Conservation (phyloP, 2,113 vertebrate genomes). For the Rhegmatorhina hoffmannsi region DNA sequence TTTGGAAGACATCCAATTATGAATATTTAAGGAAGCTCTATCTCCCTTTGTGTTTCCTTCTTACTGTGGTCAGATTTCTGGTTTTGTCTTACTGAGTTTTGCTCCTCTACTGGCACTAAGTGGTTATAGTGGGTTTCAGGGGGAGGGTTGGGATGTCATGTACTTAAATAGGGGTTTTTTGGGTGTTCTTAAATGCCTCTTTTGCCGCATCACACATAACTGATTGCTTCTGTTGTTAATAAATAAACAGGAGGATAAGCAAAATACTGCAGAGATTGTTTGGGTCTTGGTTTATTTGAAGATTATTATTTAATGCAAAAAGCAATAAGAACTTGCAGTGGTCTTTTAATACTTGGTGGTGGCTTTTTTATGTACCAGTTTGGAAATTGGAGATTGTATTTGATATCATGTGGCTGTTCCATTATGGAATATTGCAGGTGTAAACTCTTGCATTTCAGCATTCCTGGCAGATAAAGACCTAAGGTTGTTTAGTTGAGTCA, state of each 20-base stretch:
- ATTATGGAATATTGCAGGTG: conserved; percentile 64
- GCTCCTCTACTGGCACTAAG: conserved; percentile 67
- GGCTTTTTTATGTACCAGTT: conserved; percentile 71
- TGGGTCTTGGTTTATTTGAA: conserved; percentile 66
- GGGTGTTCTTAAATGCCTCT: conserved; percentile 63
- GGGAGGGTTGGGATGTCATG: conserved; percentile 24
- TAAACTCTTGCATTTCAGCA: conserved; percentile 72
- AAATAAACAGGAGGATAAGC: conserved; percentile 29
- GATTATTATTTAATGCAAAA: conserved; percentile 63
- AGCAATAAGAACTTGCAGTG: conserved; percentile 74
- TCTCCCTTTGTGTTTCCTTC: conserved; percentile 66
- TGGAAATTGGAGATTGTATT: conserved; percentile 74
- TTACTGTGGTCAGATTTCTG: conserved; percentile 72
- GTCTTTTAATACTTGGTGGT: conserved; percentile 63
- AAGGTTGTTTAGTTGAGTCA: conserved; percentile 55
- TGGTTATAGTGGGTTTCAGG: conserved; percentile 57
- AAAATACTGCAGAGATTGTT: conserved; percentile 47
- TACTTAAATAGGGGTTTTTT: conserved; percentile 52
- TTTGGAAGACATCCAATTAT: conserved; percentile 50
- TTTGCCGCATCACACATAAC: conserved; percentile 59
- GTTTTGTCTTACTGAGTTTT: conserved; percentile 62
- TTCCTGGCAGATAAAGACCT: conserved; percentile 65
- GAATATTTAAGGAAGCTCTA: conserved; percentile 57
- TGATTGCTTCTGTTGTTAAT: conserved; percentile 75
- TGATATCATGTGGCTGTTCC: conserved; percentile 73